These are phyloP conservation scores for Oreocharis arfaki DNA, from an alignment of 2,113 vertebrate genomes.

Conservation along the genomic window DNA sequence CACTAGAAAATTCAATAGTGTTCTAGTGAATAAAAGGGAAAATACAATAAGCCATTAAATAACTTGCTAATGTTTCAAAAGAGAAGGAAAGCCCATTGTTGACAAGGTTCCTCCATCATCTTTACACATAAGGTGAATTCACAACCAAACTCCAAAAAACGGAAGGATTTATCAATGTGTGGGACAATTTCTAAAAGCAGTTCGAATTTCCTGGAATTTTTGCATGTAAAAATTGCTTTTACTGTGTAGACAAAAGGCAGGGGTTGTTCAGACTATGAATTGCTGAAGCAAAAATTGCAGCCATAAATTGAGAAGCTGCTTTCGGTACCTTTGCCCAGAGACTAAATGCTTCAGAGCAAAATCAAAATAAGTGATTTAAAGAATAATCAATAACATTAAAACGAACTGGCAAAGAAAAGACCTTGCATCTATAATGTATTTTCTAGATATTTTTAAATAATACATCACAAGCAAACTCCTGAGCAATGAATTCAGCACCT, in stretches of 20 bases:
- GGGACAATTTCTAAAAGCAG: not conserved
- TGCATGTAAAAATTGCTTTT: not conserved
- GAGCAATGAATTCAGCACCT: conserved; percentile 20
- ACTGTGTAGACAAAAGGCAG: not conserved
- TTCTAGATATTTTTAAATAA: conserved; percentile 42
- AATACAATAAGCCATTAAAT: not conserved
- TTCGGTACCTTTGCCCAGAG: not conserved
- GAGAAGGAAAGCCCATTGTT: not conserved
- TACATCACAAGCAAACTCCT: not conserved
- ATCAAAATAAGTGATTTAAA: conserved; percentile 42
- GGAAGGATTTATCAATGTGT: not conserved
- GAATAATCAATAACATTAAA: conserved; percentile 55
- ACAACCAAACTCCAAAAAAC: not conserved
- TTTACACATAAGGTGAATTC: not conserved
- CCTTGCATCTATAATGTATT: not conserved
- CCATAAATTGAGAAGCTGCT: not conserved
- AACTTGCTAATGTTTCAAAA: not conserved
- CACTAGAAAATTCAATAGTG: not conserved
- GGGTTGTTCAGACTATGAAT: not conserved
- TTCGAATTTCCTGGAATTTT: not conserved
- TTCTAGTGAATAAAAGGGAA: not conserved
- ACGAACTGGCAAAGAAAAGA: conserved; percentile 24
- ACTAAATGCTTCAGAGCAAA: conserved; percentile 20
- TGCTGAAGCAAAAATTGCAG: not conserved
- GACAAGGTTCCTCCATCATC: not conserved